These are phyloP conservation scores for Globicephala melas DNA, from an alignment of 2,113 vertebrate genomes.

Conservation along the genomic window DNA sequence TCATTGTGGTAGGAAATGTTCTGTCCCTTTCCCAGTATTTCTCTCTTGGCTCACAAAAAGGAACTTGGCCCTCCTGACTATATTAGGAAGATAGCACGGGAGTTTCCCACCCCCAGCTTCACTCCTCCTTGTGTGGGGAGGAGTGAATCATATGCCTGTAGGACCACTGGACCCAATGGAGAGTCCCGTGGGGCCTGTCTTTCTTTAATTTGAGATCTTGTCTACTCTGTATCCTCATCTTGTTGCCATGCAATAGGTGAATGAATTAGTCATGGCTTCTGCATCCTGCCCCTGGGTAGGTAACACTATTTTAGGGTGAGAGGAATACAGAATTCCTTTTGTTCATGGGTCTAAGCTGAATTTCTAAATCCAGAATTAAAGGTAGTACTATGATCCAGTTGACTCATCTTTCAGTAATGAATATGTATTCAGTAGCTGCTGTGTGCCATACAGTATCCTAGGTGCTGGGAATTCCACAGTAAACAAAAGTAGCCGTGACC, in stretches of 20 bases:
- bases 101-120: not conserved
- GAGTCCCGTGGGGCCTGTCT: not conserved
- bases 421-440: not conserved
- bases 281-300: not conserved
- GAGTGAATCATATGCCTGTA: not conserved
- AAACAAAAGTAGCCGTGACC: not conserved
- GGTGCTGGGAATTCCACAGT: not conserved
- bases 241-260: not conserved
- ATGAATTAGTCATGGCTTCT: not conserved
- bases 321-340: not conserved
- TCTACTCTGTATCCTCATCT: not conserved
- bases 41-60: not conserved
- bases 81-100: not conserved
- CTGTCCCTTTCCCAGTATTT: not conserved
- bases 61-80: not conserved
- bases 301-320: not conserved
- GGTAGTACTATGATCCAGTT: not conserved
- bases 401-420: not conserved
- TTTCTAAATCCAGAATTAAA: not conserved
- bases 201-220: not conserved
- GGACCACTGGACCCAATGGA: not conserved
- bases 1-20: not conserved
- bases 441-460: not conserved
- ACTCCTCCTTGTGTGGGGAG: not conserved
- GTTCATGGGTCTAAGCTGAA: not conserved